phyloP scores from a whole-genome alignment of 2,888 invertebrate genomes.

The Celastrina argiolus region DNA sequence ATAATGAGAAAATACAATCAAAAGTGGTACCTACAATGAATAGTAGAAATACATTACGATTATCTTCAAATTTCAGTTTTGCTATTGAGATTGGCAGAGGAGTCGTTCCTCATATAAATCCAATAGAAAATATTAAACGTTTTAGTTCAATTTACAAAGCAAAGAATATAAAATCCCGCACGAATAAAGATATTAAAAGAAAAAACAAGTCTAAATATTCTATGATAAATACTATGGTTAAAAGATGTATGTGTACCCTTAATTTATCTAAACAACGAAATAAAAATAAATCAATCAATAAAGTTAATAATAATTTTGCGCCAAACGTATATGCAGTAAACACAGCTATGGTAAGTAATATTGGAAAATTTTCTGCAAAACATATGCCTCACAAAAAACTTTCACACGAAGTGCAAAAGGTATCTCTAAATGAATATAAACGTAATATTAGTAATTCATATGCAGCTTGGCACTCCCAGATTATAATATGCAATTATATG shows the following conservation, averaged over 20 bases:
- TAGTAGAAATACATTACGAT: neutral
- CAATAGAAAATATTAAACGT: neutral
- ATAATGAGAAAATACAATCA: neutral
- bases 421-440: neutral
- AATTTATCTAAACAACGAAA: neutral
- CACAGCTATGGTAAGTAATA: neutral
- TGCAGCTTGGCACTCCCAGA: neutral
- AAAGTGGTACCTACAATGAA: neutral
- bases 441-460: neutral
- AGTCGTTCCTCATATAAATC: neutral
- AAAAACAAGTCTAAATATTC: neutral
- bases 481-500: neutral
- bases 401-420: neutral
- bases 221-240: neutral
- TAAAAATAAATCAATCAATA: neutral
- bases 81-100: neutral
- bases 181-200: neutral
- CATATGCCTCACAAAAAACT: neutral
- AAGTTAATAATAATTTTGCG: neutral
- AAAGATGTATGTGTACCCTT: constrained; percentile 4
- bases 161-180: neutral
- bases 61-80: constrained; percentile 9
- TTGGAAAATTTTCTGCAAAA: neutral
- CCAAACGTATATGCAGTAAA: constrained; percentile 14
- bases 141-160: neutral